Conservation (phyloP, 2,888 invertebrate species). For the Brenthis ino region DNA sequence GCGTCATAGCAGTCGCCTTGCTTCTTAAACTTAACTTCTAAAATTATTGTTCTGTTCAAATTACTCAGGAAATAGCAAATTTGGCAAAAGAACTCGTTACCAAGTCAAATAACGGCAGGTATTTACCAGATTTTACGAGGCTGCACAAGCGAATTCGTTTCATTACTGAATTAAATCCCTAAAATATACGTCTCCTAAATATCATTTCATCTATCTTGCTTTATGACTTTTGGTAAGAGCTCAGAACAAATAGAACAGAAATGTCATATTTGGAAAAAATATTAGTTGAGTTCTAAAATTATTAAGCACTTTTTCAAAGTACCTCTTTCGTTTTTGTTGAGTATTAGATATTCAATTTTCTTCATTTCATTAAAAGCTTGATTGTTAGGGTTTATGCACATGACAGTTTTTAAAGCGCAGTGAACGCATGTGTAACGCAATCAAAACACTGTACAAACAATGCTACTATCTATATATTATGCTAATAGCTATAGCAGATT, state of each 20-base stretch:
- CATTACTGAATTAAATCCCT: conserved; percentile 32
- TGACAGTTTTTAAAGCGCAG: too few species aligned
- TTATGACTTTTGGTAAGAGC: conserved; percentile 7
- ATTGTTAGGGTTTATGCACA: too few species aligned
- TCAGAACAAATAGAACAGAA: conserved; percentile 8
- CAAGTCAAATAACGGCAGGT: conserved; percentile 6
- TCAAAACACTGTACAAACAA: too few species aligned
- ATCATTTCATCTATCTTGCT: conserved; percentile 22
- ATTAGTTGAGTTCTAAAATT: neutral
- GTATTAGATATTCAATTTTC: too few species aligned
- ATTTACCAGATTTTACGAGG: conserved; percentile 11
- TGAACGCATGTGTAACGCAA: too few species aligned
- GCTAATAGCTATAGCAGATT: too few species aligned
- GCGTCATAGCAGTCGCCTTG: neutral
- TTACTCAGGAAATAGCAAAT: neutral
- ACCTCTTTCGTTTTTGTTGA: too few species aligned
- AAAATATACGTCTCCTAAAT: conserved; percentile 20
- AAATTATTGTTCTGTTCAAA: neutral
- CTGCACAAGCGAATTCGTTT: conserved; percentile 23
- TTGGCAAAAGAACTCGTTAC: conserved; percentile 3
- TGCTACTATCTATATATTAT: too few species aligned
- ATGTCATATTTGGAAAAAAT: neutral
- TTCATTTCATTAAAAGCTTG: too few species aligned
- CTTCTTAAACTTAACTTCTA: neutral
- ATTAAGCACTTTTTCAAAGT: too few species aligned